These are phyloP conservation scores for Apotomis turbidana DNA, from an alignment of 2,888 invertebrate species.

Conservation along the genomic window DNA sequence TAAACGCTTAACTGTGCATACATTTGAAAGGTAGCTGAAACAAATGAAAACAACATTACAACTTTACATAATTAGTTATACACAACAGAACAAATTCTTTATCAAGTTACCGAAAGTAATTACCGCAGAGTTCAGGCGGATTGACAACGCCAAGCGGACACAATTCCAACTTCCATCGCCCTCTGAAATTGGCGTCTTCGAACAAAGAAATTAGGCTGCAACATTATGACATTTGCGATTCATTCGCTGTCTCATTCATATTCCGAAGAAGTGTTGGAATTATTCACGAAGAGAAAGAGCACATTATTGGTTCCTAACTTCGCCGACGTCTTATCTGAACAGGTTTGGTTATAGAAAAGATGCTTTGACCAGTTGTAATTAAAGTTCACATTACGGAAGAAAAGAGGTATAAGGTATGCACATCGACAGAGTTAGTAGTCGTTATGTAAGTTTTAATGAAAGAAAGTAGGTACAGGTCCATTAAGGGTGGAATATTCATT, in stretches of 20 bases:
- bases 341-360: neutral
- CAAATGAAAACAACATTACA: neutral
- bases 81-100: slow-evolving; percentile 23
- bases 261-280: slow-evolving; percentile 60
- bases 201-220: slow-evolving; percentile 34
- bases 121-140: slow-evolving; percentile 30
- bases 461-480: slow-evolving; percentile 62
- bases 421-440: slow-evolving; percentile 52
- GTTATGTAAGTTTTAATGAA: slow-evolving; percentile 71
- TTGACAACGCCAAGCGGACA: slow-evolving; percentile 10
- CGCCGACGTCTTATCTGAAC: slow-evolving; percentile 1
- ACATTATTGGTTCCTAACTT: slow-evolving; percentile 52
- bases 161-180: slow-evolving; percentile 29
- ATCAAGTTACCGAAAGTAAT: slow-evolving; percentile 30
- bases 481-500: slow-evolving; percentile 68
- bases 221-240: slow-evolving; percentile 43
- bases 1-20: neutral
- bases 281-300: slow-evolving; percentile 59
- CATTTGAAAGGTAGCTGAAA: neutral
- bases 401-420: slow-evolving; percentile 63
- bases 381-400: slow-evolving; percentile 52
- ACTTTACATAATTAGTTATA: slow-evolving; percentile 24
- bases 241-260: slow-evolving; percentile 47
- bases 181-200: slow-evolving; percentile 5
- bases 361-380: slow-evolving; percentile 5